These are phyloP conservation scores for Steatocranus sp. DNA, from an alignment of 2,797 vertebrate species.

Conservation along the genomic window DNA sequence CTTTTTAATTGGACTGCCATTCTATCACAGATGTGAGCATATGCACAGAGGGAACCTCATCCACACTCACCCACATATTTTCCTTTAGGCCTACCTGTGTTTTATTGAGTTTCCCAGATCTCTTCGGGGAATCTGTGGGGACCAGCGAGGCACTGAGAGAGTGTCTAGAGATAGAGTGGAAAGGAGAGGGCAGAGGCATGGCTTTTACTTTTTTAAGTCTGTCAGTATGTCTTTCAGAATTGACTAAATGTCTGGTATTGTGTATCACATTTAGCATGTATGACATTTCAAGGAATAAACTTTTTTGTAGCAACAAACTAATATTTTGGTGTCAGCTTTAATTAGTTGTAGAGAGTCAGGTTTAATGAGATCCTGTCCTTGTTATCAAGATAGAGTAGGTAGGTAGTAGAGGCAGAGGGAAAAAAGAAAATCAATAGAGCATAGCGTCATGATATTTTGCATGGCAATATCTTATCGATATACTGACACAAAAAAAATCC, in stretches of 20 bases:
- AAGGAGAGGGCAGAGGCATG: not conserved
- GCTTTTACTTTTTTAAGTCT: not conserved
- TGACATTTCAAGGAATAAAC: not conserved
- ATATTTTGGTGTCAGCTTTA: not conserved
- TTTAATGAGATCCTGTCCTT: not conserved
- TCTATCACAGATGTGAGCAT: not conserved
- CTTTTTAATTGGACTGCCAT: constrained; percentile 20
- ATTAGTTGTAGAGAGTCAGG: not conserved
- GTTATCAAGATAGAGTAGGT: not conserved
- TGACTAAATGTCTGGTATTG: not conserved
- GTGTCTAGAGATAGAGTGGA: constrained; percentile 78
- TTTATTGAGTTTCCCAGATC: constrained; percentile 99
- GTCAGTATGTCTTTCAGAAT: not conserved
- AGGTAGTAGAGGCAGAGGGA: not conserved
- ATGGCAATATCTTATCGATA: not conserved
- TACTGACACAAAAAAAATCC: not conserved
- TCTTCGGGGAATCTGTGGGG: constrained; percentile 96
- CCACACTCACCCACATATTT: not conserved
- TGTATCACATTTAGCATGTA: not conserved
- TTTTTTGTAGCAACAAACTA: not conserved
- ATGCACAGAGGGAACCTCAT: not conserved
- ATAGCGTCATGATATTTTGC: not conserved
- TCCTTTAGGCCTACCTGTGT: constrained; percentile 85
- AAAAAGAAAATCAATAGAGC: not conserved
- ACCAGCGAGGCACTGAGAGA: constrained; percentile 98